These are phyloP conservation scores for Sclerodermus sp. DNA, from an alignment of 2,888 invertebrate genomes.

Conservation along the genomic window DNA sequence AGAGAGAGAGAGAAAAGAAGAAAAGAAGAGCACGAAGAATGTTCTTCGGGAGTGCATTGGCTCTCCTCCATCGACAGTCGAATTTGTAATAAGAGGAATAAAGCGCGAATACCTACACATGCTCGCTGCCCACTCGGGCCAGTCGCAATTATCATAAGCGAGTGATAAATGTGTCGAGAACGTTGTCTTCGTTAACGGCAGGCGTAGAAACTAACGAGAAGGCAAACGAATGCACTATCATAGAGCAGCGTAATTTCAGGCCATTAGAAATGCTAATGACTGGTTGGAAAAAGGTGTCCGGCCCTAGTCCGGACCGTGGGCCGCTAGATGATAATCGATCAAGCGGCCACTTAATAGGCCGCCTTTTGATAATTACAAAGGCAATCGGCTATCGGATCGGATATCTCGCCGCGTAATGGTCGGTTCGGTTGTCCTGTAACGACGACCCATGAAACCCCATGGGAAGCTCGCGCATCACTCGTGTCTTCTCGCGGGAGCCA, in stretches of 20 bases:
- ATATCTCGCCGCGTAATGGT: constrained; percentile 14
- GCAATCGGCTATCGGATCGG: constrained; percentile 25
- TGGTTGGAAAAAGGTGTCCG: constrained; percentile 15
- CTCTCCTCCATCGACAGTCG: no score
- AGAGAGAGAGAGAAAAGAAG: no score
- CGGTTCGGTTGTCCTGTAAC: no score
- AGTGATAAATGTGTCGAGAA: not conserved
- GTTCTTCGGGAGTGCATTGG: no score
- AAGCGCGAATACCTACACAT: no score
- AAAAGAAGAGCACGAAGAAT: no score
- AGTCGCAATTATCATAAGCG: no score
- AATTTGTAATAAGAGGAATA: no score
- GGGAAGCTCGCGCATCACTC: no score
- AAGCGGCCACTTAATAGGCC: constrained; percentile 18
- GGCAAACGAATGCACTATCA: not conserved
- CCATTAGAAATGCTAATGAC: constrained; percentile 26
- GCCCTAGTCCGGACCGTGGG: not conserved
- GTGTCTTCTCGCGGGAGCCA: no score
- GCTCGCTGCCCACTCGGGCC: no score
- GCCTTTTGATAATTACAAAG: constrained; percentile 28
- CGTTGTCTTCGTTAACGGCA: not conserved
- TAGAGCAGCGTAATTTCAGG: constrained; percentile 25
- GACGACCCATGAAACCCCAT: no score
- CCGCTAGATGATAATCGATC: constrained; percentile 21
- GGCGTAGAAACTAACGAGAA: not conserved